Base-by-base conservation (phyloP, 1,140 invertebrate species). In the Drosophila punjabiensis region DNA sequence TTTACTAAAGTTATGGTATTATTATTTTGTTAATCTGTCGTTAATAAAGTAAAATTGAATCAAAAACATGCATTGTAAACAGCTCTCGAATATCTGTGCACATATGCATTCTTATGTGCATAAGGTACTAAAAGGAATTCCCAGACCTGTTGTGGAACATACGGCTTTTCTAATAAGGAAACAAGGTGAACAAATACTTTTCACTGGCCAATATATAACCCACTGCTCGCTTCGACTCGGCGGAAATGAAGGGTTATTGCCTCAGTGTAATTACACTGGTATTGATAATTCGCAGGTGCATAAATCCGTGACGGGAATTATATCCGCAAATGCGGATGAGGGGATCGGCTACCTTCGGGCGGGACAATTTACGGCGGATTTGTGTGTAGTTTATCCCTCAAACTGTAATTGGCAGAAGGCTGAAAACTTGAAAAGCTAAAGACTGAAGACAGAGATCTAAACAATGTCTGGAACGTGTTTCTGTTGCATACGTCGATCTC, bases 381-480 rank as follows among this genome's bases (percentile, higher is more conserved):
- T 20, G 30, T 35, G 30, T 35, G 39, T 71, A 52, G 53, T 60
- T 71, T 73, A 66, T 63, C 58, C 80, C 48, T 70, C 65, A 59
- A 62, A 80, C 55, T 76, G 64, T 61, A 66, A 70, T 70, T 58
- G 56, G 65, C 64, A 61, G 64, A 64, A 61, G 48, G 61, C 32
- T 30, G 47, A 37, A 69, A 78, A 78, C 48, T 41, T 65, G 80
- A 82, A 78, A 48, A 48, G 66, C 61, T 32, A 41, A 69, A 61
- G 48, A 41, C 60, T 48, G 50, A 77, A 68, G 60, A 32, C 63
- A 67, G 53, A 76, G 80, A 71, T 87, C 80, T 81, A 83, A 87
- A 87, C 84, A 87, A 88, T 88, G 85, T 87, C 84, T 87, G 84
- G 80, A 87, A 87, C 37, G 83, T 87, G 77, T 88, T 88, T 78